phyloP scores from a whole-genome alignment of 1,140 invertebrate species.

The Acromyrmex heyeri region DNA sequence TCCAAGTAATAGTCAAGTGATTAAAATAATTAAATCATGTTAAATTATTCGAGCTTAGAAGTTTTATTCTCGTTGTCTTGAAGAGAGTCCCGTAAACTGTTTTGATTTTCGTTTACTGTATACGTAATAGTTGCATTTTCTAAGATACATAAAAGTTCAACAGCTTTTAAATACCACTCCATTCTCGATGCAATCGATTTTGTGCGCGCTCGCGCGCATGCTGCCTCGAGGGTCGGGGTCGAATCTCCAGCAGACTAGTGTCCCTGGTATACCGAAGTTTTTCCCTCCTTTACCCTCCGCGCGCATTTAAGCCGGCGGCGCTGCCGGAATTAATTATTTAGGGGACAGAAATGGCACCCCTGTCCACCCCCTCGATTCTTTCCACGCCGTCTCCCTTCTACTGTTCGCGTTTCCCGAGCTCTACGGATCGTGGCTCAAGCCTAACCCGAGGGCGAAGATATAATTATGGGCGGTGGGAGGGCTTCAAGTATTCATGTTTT shows the following conservation, averaged over 20 bases:
- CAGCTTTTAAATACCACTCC: constrained; percentile 62
- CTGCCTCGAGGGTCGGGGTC: constrained; percentile 15
- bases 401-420: constrained; percentile 62
- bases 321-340: constrained; percentile 86
- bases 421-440: constrained; percentile 74
- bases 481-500: constrained; percentile 86
- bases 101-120: not conserved
- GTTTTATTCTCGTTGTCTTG: not conserved
- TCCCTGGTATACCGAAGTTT: constrained; percentile 73
- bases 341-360: constrained; percentile 85
- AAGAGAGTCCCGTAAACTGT: not conserved
- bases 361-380: constrained; percentile 74
- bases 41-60: no score
- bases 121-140: not conserved
- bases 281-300: constrained; percentile 64
- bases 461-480: constrained; percentile 85
- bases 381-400: constrained; percentile 55
- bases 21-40: no score
- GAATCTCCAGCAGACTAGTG: constrained; percentile 74
- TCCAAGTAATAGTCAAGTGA: no score
- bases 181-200: constrained; percentile 68
- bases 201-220: constrained; percentile 7
- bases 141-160: not conserved
- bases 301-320: constrained; percentile 83
- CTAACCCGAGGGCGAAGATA: constrained; percentile 84